Evolutionary conservation across 1,140 invertebrate species (phyloP).

Genomic region (Anagrus nilaparvatae): DNA sequence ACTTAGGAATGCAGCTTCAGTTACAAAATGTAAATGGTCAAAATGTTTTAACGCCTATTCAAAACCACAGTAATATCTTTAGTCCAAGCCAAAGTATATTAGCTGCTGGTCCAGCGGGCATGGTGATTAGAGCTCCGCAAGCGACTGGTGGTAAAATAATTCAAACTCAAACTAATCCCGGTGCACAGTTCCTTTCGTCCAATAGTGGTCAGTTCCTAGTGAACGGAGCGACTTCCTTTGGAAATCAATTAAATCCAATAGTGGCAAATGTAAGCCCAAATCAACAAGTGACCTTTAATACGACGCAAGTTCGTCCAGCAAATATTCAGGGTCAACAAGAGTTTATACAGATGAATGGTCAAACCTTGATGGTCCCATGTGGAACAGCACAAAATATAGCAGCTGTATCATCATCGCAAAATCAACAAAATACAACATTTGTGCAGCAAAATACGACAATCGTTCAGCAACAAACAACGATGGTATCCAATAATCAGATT

Average conservation of each 20-base stretch:
- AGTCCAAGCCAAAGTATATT: constrained; percentile 53
- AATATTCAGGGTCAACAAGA: constrained; percentile 52
- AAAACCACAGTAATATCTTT: constrained; percentile 48
- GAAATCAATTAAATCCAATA: constrained; percentile 68
- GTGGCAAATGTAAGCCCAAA: constrained; percentile 63
- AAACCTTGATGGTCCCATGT: constrained; percentile 66
- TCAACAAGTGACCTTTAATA: constrained; percentile 55
- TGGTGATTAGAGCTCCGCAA: constrained; percentile 63
- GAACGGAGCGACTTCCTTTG: constrained; percentile 55
- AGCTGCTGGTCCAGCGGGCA: constrained; percentile 58
- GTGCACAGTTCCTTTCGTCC: constrained; percentile 61
- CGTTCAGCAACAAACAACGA: constrained; percentile 55
- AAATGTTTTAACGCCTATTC: constrained; percentile 63
- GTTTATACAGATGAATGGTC: constrained; percentile 61
- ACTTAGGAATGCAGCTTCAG: constrained; percentile 62
- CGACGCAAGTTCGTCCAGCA: constrained; percentile 45
- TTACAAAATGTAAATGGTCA: constrained; percentile 71
- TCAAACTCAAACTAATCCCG: constrained; percentile 57
- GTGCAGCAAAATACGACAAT: constrained; percentile 63
- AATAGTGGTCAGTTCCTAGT: constrained; percentile 62
- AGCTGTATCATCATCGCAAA: constrained; percentile 46
- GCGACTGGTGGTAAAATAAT: constrained; percentile 62
- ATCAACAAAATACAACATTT: constrained; percentile 56
- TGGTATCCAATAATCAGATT: constrained; percentile 62
- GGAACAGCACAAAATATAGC: constrained; percentile 53